Evolutionary conservation across 2,888 invertebrate genomes (phyloP), one percentile per base, ranked within the genome.

Genomic region (Parascotia fuliginaria): DNA sequence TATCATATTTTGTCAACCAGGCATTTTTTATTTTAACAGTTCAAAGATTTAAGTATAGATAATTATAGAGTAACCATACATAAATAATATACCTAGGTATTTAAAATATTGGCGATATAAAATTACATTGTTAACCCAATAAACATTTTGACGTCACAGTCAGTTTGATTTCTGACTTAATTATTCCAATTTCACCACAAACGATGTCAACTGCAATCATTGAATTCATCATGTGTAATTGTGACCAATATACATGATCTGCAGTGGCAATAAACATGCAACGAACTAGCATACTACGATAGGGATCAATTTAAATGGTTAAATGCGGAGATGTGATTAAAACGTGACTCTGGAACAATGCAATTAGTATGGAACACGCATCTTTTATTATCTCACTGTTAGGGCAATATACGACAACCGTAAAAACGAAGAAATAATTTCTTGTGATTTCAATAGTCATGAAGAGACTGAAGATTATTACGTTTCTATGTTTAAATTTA

Each of bases 171-270:
- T 56, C 60, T 49, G 70, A 74, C 65, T 69, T 67, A 63, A 77
- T 76, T 73, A 75, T 74, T 67, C 72, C 63, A 70, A 60, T 68
- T 73, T 60, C 44, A 28, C 68, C 71, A 41, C 73, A 73, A 76
- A 73, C 73, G 65, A 74, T 68, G 79, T 78, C 77, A 73, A 67
- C 72, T 76, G 74, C 76, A 76, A 73, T 79, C 69, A 74, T 72
- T 77, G 63, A 70, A 74, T 74, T 64, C 75, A 67, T 75, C 70
- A 70, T 70, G 64, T 60, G 60, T 59, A 53, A 41, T 42, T 42
- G 43, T 33, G 45, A 55, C 75, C 63, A 60, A 33, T 37, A 31
- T 33, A 12, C 42, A 38, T 40, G 76, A 59, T 28, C 72, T 56
- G 45, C 29, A 51, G 33, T 44, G 34, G 2, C 32, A 42, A 49